Base-by-base conservation (phyloP, 35 echinoderm and acorn worm species). In the Lytechinus pictus region DNA sequence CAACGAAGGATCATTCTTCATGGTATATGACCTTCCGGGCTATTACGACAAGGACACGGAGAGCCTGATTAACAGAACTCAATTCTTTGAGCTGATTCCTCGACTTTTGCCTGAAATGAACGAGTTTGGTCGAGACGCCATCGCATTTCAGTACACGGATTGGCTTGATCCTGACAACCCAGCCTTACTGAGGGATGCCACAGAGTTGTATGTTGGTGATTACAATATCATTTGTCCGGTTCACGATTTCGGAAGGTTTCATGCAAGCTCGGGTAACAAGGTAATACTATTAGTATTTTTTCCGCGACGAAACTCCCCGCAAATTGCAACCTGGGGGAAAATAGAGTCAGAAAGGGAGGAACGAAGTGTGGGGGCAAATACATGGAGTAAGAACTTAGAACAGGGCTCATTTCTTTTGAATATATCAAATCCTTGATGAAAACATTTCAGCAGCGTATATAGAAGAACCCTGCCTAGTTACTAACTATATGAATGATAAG, bases 121-220 rank as follows among this genome's bases (percentile, higher is more conserved):
- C 94, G 95, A 95, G 8, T 97, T 99, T 89, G 94, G 89, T 9
- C 71, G 94, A 21, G 95, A 96, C 53, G 96, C 97, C 2, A 97
- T 97, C 21, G 96, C 96, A 11, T 99, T 99, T 88, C 97, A 97
- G 87, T 99, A 99, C 91, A 99, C 98, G 6, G 97, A 99, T 55
- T 99, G 98, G 98, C 54, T 97, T 4, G 94, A 97, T 9, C 97
- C 97, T 27, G n/a, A 97, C 86, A 88, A 99, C 87, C 61, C 88
- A 5, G 57, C 91, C 9, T 97, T 95, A 92, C 89, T 99, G 21
- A 96, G 97, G 16, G 94, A 98, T 90, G 95, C 95, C 27, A 79
- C 94, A 4, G 96, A 95, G 87, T 54, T 28, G 12, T 93, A 93
- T 54, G 93, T 98, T 1, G 96, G 96, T 27, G 97, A 98, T 86